Base-by-base conservation (phyloP, 2,113 vertebrate species). In the Xenopus borealis region DNA sequence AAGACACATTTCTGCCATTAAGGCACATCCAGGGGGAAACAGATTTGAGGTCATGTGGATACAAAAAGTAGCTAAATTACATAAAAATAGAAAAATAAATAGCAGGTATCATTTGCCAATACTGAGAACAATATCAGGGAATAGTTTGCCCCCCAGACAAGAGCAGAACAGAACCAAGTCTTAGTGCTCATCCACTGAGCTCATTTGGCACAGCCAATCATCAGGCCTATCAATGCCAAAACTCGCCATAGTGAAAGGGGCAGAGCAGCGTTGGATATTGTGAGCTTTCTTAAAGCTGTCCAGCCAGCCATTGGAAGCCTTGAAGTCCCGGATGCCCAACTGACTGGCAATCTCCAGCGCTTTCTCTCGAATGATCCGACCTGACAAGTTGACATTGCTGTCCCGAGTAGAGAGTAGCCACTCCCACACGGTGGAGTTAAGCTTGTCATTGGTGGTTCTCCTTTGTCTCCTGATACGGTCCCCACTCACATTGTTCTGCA, bases 241-340 rank as follows among this genome's bases (percentile, higher is more conserved):
- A 0, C 6, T 7, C 3, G 9, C 33, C 1, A 40, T 5, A 4
- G 65, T 12, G 30, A 30, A 68, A 7, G 72, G 65, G 12, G 50
- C 16, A 10, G 72, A 75, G 45, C 44, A 40, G n/a, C 72, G 65
- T 9, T 75, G 72, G 44, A 75, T 69, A 27, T 75, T 75, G 72
- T 75, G 72, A 11, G 66, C 44, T 9, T 75, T 75, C 10, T 69
- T 75, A 55, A 75, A 75, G 72, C 72, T 75, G 65, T 75, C 65
- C 18, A 75, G n/a, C 72, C 72, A 75, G 4, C 72, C 72, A 17
- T 75, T 75, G 5, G 72, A 75, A 27, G 72, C 72, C 18, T 75
- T 75, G 9, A 75, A 75, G 57, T 75, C 72, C 20, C 4, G 16
- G 57, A 75, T 67, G 6, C 72, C 72, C 57, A 68, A 59, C 16